Base-by-base conservation (phyloP, 2,888 invertebrate genomes). In the Callinectes sapidus region DNA sequence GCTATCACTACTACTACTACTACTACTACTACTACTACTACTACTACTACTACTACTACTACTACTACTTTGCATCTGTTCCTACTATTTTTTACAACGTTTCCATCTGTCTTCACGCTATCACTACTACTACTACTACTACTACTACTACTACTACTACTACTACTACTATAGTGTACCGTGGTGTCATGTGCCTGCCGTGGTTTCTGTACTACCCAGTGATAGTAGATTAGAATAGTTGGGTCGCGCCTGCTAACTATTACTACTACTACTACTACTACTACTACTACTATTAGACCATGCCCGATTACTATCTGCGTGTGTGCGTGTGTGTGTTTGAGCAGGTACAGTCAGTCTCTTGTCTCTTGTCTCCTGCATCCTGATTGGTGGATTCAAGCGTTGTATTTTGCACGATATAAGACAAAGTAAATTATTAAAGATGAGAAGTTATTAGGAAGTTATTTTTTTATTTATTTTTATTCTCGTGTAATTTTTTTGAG, bases 101-200 rank as follows among this genome's bases (percentile, higher is more conserved):
- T 32, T 89, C 6, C 55, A 48, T 23, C 48, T 89, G 66, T 66
- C 66, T 66, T 66, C 66, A 89, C 89, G n/a, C n/a, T n/a, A n/a
- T n/a, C 66, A 89, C 89, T 89, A 61, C 89, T 89, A 89, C 89
- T 89, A 89, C 89, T 89, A 55, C 89, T 89, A 89, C 89, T 89
- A 89, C 89, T 89, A 89, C 89, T 89, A 89, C 89, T 89, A 89
- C 89, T 89, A 89, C 89, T 89, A 89, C 89, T 89, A 89, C 71
- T 71, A 66, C 71, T 71, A 90, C 71, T 90, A 90, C 66, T 61
- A 90, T 28, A 87, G 71, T 77, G 71, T 77, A 77, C 28, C 71
- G 28, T 77, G 71, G 71, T 77, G 71, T 77, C 3, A 81, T 81
- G 81, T 81, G 81, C 35, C 81, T 81, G 81, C 18, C 35, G 16